phyloP scores from a whole-genome alignment of 2,888 invertebrate species.

The Rhamnusium bicolor region DNA sequence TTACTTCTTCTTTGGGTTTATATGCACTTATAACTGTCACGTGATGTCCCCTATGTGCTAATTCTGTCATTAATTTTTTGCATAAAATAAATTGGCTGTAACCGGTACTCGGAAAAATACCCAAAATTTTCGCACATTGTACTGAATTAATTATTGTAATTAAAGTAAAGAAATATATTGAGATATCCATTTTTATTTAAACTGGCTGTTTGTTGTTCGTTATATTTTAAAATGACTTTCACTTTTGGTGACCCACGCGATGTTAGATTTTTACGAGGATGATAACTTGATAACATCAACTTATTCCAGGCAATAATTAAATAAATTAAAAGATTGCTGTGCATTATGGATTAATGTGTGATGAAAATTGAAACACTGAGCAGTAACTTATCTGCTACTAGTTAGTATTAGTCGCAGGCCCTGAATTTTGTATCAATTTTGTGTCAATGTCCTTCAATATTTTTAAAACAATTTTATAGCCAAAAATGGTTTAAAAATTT shows the following conservation, averaged over 20 bases:
- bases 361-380: no score
- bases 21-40: conserved; percentile 63
- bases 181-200: neutral
- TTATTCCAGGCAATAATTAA: no score
- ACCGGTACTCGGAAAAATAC: conserved; percentile 56
- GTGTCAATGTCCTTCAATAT: no score
- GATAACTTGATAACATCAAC: no score
- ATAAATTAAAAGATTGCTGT: no score
- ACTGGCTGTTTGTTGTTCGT: neutral
- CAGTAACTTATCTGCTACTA: no score
- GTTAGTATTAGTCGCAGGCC: no score
- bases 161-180: neutral
- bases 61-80: conserved; percentile 54
- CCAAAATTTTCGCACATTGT: conserved; percentile 52
- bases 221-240: neutral
- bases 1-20: conserved; percentile 64
- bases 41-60: conserved; percentile 67
- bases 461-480: no score
- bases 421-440: no score
- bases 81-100: conserved; percentile 57
- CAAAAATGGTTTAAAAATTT: no score
- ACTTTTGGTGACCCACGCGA: neutral
- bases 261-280: neutral
- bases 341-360: no score
- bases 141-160: neutral